Conservation (phyloP, 2,113 vertebrate genomes). For the Sinocyclocheilus anophthalmus region DNA sequence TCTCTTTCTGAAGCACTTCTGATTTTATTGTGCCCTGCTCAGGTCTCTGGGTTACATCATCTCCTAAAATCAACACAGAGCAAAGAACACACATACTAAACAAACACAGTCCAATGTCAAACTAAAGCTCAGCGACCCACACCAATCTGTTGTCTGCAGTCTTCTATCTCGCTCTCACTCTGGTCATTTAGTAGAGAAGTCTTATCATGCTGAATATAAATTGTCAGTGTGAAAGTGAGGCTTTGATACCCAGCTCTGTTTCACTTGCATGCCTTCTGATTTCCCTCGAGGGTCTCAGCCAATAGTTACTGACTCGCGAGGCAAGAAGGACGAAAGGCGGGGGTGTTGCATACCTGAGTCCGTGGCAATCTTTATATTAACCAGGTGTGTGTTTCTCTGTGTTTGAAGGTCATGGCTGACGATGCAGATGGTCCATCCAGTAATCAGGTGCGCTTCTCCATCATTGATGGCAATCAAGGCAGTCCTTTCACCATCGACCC, state of each 20-base stretch:
- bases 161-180: constrained; percentile 15
- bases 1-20: neutral
- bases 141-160: neutral
- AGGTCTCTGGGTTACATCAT: neutral
- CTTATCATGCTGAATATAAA: constrained; percentile 63
- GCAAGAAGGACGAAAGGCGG: constrained; percentile 1
- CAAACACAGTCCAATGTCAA: constrained; percentile 9
- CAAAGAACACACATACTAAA: neutral
- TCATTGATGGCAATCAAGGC: constrained; percentile 90
- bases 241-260: constrained; percentile 66
- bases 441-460: constrained; percentile 85
- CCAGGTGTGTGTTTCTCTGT: constrained; percentile 46
- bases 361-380: neutral
- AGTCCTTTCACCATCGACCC: constrained; percentile 91
- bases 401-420: constrained; percentile 86
- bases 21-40: neutral
- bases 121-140: neutral
- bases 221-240: constrained; percentile 57
- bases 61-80: neutral
- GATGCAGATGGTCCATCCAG: constrained; percentile 89
- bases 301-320: constrained; percentile 39
- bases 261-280: constrained; percentile 63
- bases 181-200: constrained; percentile 60
- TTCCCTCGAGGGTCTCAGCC: constrained; percentile 59
- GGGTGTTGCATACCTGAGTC: constrained; percentile 1